Base-by-base conservation (phyloP, 2,888 invertebrate genomes). In the Apocheima hispidaria region DNA sequence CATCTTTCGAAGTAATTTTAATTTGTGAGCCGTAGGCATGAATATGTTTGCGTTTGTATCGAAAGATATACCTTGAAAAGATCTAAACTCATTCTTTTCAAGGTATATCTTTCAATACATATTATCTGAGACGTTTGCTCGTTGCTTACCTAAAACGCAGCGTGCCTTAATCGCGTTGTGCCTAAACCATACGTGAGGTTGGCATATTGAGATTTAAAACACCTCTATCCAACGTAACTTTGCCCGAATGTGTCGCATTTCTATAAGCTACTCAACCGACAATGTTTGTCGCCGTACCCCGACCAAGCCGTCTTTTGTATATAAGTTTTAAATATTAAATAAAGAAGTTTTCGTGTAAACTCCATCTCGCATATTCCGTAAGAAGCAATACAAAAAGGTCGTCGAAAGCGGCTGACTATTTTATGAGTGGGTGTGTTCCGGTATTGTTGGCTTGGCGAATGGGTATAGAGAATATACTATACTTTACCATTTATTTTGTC, bases 401-500 rank as follows among this genome's bases (percentile, higher is more conserved):
- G 54, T 50, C 44, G 59, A 64, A 60, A 66, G 60, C 63, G 59
- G 63, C 56, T 63, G 64, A 69, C 63, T 66, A 62, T 60, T 55
- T 63, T 63, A 63, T 59, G 60, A 63, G 52, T 53, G 60, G 56
- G 65, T 60, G 59, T 67, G 57, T 65, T 57, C 63, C 55, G 48
- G 55, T 60, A 64, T 66, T 67, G 68, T 70, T 66, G 56, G 61
- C 49, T 52, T 60, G 50, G 50, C 49, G 57, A 54, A 65, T 55
- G 67, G 58, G 60, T 62, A n/a, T n/a, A 51, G 57, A 62, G 48
- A 46, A 59, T 53, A 46, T 65, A 63, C 44, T 55, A 48, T 66
- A 66, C 54, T 66, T 67, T 65, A 68, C 73, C 78, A 84, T 86
- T 84, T 87, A 85, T 84, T 86, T 83, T 81, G 84, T 86, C 79